Evolutionary conservation across 1,140 invertebrate genomes (phyloP), one percentile per base, ranked within the genome.

Genomic region (Oscheius sp.): DNA sequence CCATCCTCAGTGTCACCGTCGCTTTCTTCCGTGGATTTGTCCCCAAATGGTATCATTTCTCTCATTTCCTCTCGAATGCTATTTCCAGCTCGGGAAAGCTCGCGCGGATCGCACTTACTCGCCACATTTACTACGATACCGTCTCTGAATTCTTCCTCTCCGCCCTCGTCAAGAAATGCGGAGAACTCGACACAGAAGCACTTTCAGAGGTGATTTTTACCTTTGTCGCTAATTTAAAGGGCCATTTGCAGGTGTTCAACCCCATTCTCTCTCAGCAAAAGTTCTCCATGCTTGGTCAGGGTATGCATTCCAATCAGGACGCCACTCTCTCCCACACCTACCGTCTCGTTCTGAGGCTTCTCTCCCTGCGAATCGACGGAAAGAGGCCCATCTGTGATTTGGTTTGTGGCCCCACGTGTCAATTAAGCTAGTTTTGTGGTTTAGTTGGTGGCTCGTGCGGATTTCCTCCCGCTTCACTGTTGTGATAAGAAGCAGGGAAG

Each of bases 401-500:
- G 61, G 61, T 63, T n/a, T 7, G 31, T 29, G 10, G 35, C 18
- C 31, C 61, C 23, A 18, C 0, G 23, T 45, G 42, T 23, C 18
- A 45, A 0, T 45, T 45, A 15, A 32, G 26, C 32, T 15, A 32
- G 32, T 7, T 63, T 63, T 34, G 23, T 20, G 20, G 32, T 26
- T 18, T 38, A 10, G 20, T 26, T 63, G 35, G 10, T 63, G n/a
- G 26, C 61, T 32, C 69, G 69, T 0, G 2, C 15, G 0, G 69
- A 71, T 35, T 71, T 71, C n/a, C 29, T 46, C n/a, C 59, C 62
- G 10, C 18, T 32, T 4, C 32, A 26, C 0, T 23, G 13, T 3
- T 3, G 26, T 18, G 61, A 62, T 20, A 35, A 64, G 20, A 34
- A 35, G 7, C 1, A 3, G 29, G 93, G 92, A 0, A 86, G 91